These are phyloP conservation scores for Calliphora vicina DNA, from an alignment of 1,140 invertebrate species.

Conservation along the genomic window DNA sequence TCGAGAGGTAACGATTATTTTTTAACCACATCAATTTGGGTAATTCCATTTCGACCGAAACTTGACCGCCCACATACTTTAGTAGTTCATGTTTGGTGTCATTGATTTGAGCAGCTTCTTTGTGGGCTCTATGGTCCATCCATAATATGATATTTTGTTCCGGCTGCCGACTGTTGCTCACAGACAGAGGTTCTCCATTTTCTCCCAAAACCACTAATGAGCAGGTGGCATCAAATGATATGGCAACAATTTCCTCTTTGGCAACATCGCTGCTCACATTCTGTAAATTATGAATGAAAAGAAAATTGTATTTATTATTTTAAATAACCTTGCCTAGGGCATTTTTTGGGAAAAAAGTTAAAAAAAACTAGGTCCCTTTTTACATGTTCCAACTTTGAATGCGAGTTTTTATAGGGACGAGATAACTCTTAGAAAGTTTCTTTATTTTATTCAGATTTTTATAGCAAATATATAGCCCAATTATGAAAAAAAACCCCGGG, in stretches of 20 bases:
- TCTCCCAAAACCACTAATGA: constrained; percentile 85
- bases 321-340: too few species aligned
- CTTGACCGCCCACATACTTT: constrained; percentile 87
- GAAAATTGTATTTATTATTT: neutral
- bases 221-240: constrained; percentile 97
- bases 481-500: too few species aligned
- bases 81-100: constrained; percentile 77
- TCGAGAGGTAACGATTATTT: constrained; percentile 72
- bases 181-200: constrained; percentile 74
- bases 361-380: too few species aligned
- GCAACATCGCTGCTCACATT: constrained; percentile 68
- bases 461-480: too few species aligned
- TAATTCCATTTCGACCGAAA: constrained; percentile 95
- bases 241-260: constrained; percentile 74
- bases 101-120: constrained; percentile 87
- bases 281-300: constrained; percentile 62
- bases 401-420: too few species aligned
- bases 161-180: constrained; percentile 75
- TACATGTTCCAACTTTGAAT: too few species aligned
- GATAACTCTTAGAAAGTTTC: too few species aligned
- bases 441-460: too few species aligned
- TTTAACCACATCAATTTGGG: constrained; percentile 97
- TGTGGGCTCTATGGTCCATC: constrained; percentile 93
- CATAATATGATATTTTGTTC: constrained; percentile 91
- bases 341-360: too few species aligned